These are phyloP conservation scores for Cataglyphis altisquamis DNA, from an alignment of 2,888 invertebrate genomes.

Conservation along the genomic window DNA sequence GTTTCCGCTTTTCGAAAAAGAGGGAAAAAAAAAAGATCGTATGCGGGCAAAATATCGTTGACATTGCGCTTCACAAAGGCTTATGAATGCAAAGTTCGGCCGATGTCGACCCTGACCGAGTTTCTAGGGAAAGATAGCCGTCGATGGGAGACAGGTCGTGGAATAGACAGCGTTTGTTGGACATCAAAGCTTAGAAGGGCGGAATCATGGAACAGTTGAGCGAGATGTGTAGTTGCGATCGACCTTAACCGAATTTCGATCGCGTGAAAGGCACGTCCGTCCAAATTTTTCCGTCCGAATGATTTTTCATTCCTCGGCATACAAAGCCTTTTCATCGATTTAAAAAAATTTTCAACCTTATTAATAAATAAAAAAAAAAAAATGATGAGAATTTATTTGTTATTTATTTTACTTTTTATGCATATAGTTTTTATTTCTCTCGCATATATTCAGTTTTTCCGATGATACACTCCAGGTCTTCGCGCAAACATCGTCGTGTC, in stretches of 20 bases:
- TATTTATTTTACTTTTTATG: background rate
- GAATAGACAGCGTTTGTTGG: conserved; percentile 58
- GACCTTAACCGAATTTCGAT: conserved; percentile 65
- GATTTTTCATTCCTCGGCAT: background rate
- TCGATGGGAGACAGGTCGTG: conserved; percentile 35
- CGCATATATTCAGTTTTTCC: background rate
- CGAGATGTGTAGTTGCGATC: conserved; percentile 34
- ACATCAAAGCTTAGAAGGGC: conserved; percentile 65
- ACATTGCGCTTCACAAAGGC: conserved; percentile 39
- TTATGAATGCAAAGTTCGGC: conserved; percentile 54
- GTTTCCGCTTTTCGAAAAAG: background rate
- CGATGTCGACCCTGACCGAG: conserved; percentile 70
- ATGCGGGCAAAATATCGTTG: conserved; percentile 5
- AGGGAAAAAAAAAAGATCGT: background rate
- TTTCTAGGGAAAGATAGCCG: conserved; percentile 42
- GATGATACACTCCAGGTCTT: background rate
- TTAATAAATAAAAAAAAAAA: background rate
- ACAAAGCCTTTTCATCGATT: conserved; percentile 2
- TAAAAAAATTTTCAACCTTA: background rate
- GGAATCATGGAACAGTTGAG: conserved; percentile 55
- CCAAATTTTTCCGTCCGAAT: conserved; percentile 26
- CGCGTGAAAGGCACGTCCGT: conserved; percentile 1
- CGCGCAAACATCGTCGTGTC: background rate
- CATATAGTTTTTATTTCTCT: background rate
- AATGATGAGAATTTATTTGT: background rate